These are phyloP conservation scores for Macrotis lagotis DNA, from an alignment of 2,113 vertebrate species.

Conservation along the genomic window DNA sequence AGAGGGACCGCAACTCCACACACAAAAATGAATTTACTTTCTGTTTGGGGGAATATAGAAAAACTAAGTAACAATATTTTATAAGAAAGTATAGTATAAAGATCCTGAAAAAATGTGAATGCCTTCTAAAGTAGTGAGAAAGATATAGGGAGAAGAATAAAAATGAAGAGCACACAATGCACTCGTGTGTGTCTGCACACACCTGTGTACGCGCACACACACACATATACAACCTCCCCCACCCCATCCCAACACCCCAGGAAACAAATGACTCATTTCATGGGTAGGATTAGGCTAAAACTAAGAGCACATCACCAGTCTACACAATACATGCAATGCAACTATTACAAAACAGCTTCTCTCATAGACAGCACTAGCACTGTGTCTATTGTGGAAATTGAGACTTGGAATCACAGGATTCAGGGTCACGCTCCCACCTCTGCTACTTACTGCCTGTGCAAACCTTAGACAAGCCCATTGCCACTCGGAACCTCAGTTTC, in stretches of 20 bases:
- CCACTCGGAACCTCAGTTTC: background rate
- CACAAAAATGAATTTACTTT: constrained; percentile 9
- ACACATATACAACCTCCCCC: no score
- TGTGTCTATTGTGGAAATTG: background rate
- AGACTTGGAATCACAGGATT: background rate
- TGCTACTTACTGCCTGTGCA: background rate
- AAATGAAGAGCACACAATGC: background rate
- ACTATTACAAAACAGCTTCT: background rate
- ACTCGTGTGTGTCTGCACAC: no score
- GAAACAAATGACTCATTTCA: background rate
- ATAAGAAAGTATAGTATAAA: constrained; percentile 33
- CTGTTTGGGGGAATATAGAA: constrained; percentile 30
- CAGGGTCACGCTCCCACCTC: background rate
- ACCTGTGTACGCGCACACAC: background rate
- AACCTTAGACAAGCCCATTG: background rate
- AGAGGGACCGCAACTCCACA: constrained; percentile 72
- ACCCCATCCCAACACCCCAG: no score
- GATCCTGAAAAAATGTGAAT: constrained; percentile 49
- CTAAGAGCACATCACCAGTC: no score
- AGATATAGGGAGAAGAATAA: constrained; percentile 22
- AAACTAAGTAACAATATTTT: background rate
- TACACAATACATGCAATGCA: no score
- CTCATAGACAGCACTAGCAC: background rate
- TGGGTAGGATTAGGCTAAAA: background rate
- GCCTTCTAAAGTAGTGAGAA: constrained; percentile 9